A percentile compares a stretch with the other conserved stretches of the same genome.
These are phyloP conservation scores for Cryptotermes secundus DNA, from an alignment of 1,140 invertebrate species.

Conservation along the genomic window DNA sequence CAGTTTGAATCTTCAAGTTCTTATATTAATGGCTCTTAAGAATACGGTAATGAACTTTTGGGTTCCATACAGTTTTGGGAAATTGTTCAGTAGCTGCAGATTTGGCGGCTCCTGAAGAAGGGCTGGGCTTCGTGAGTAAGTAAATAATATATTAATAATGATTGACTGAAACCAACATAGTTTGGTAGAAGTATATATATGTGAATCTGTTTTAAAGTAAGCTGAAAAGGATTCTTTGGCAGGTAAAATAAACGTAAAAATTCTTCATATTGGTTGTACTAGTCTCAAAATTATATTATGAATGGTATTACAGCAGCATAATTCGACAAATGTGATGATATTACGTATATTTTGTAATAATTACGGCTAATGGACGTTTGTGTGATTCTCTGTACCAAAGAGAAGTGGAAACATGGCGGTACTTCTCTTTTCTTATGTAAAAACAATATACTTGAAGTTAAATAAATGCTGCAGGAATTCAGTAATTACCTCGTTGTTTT, in stretches of 20 bases:
- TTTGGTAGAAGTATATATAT: neutral
- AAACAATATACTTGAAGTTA: neutral
- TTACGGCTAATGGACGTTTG: no score
- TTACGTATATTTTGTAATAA: neutral
- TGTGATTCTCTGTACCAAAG: neutral
- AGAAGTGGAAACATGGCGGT: neutral
- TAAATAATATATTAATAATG: no score
- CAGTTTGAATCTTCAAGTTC: no score
- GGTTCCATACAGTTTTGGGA: no score
- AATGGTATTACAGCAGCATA: neutral
- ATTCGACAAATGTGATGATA: neutral
- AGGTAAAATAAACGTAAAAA: neutral
- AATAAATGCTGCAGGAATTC: neutral
- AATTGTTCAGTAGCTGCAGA: no score
- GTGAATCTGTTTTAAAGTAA: neutral
- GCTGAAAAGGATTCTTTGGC: neutral
- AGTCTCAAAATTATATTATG: neutral
- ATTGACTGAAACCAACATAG: no score
- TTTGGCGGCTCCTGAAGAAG: no score
- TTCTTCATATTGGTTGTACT: neutral
- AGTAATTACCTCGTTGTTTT: no score
- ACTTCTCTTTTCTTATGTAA: neutral
- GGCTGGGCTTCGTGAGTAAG: no score
- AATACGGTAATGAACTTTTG: no score
- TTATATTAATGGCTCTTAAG: no score